A percentile compares a stretch with the other conserved stretches of the same genome.
Evolutionary conservation across 2,888 invertebrate species (phyloP).

Genomic region (Eupithecia subfuscata): DNA sequence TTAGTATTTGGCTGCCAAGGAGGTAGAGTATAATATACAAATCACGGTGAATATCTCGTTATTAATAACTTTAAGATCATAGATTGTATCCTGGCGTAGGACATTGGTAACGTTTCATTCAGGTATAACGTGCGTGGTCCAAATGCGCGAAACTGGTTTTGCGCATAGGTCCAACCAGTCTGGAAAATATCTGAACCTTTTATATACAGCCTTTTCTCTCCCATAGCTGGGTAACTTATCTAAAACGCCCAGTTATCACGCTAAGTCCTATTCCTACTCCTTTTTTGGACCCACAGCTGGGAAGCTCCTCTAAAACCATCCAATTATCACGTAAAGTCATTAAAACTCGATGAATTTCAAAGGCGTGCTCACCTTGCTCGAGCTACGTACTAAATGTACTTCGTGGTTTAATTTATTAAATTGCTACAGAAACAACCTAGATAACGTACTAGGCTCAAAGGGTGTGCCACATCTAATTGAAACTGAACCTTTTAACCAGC

Average conservation of each 20-base stretch:
- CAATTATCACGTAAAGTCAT: slow-evolving; percentile 4
- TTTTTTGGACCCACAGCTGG: not conserved
- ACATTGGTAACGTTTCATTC: not conserved
- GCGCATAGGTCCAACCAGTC: not conserved
- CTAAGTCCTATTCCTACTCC: not conserved
- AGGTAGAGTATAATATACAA: too few relatives aligned
- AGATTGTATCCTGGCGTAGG: not conserved
- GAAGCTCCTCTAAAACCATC: not conserved
- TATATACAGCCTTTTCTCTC: not conserved
- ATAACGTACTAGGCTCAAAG: slow-evolving; percentile 55
- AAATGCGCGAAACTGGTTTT: not conserved
- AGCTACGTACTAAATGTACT: slow-evolving; percentile 46
- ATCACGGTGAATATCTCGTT: not conserved
- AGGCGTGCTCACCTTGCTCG: slow-evolving; percentile 40
- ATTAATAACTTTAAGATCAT: not conserved
- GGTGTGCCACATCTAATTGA: slow-evolving; percentile 52
- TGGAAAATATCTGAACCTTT: not conserved
- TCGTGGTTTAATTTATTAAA: slow-evolving; percentile 68
- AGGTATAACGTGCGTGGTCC: not conserved
- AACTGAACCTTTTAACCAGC: slow-evolving; percentile 58
- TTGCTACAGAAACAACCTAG: slow-evolving; percentile 57
- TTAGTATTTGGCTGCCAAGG: too few relatives aligned
- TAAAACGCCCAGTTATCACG: not conserved
- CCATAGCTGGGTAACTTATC: not conserved
- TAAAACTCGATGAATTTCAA: slow-evolving; percentile 13